Conservation (phyloP, 2,113 vertebrate genomes). For the Zapus hudsonius region DNA sequence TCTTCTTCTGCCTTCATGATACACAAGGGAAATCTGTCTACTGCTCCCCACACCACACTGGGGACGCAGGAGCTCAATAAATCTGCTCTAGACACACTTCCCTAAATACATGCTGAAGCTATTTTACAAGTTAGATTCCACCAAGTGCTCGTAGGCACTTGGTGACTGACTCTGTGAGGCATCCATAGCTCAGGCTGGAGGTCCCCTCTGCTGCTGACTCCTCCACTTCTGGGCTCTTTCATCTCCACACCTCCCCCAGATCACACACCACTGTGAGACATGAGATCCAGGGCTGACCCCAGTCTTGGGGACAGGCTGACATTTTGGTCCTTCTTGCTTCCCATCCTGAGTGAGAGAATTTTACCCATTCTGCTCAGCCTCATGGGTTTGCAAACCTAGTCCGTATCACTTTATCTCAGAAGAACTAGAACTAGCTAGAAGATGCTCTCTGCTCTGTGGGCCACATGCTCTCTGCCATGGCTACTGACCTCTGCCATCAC, state of each 20-base stretch:
- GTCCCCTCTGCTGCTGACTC: background rate
- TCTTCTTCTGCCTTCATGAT: background rate
- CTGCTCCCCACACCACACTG: background rate
- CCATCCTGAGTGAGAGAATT: background rate
- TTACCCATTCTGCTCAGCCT: too few relatives aligned
- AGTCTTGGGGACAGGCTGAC: too few relatives aligned
- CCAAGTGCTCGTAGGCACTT: background rate
- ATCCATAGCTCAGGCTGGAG: background rate
- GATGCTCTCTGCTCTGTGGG: background rate
- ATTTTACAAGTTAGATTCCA: background rate
- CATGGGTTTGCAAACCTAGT: background rate
- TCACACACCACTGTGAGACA: fast-evolving
- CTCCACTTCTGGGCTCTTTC: background rate
- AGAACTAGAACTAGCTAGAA: background rate
- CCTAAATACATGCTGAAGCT: too few relatives aligned
- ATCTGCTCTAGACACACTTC: background rate
- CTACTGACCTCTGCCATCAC: fast-evolving
- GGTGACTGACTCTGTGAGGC: background rate
- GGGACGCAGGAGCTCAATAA: background rate
- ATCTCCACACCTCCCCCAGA: fast-evolving
- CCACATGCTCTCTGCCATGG: background rate
- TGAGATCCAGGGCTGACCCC: fast-evolving
- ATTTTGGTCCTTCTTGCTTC: background rate
- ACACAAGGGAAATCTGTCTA: background rate
- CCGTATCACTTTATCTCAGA: background rate